phyloP scores from a whole-genome alignment of 2,797 vertebrate genomes.

The Mergus octosetaceus region DNA sequence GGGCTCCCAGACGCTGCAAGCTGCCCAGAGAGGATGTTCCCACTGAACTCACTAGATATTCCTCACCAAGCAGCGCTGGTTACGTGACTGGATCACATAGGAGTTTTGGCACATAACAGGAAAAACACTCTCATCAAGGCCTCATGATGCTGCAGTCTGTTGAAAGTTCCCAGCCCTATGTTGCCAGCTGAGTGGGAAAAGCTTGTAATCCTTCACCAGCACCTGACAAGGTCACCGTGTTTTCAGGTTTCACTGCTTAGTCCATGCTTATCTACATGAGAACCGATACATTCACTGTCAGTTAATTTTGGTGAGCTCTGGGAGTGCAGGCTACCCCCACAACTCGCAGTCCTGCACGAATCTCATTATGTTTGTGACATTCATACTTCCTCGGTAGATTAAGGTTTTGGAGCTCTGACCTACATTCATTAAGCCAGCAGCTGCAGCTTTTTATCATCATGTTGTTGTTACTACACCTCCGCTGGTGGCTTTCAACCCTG shows the following conservation, averaged over 20 bases:
- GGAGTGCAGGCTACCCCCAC: background rate
- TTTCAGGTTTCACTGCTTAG: background rate
- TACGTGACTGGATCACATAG: background rate
- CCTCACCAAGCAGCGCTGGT: background rate
- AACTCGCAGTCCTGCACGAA: background rate
- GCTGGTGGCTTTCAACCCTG: background rate
- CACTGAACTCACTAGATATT: background rate
- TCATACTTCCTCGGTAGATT: background rate
- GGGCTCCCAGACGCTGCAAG: background rate
- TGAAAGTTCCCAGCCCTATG: background rate
- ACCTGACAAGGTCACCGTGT: background rate
- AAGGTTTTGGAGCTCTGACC: conserved; percentile 35
- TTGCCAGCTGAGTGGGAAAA: background rate
- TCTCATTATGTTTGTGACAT: conserved; percentile 17
- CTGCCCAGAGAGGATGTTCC: fast-evolving
- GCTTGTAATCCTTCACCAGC: background rate
- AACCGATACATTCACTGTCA: background rate
- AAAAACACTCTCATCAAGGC: background rate
- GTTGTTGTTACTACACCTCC: background rate
- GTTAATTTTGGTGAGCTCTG: background rate
- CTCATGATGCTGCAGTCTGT: background rate
- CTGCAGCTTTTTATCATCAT: background rate
- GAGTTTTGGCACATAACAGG: background rate
- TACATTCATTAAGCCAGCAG: conserved; percentile 15
- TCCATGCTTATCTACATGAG: background rate